Evolutionary conservation across 1,140 invertebrate genomes (phyloP).

Genomic region (Amphibalanus amphitrite): DNA sequence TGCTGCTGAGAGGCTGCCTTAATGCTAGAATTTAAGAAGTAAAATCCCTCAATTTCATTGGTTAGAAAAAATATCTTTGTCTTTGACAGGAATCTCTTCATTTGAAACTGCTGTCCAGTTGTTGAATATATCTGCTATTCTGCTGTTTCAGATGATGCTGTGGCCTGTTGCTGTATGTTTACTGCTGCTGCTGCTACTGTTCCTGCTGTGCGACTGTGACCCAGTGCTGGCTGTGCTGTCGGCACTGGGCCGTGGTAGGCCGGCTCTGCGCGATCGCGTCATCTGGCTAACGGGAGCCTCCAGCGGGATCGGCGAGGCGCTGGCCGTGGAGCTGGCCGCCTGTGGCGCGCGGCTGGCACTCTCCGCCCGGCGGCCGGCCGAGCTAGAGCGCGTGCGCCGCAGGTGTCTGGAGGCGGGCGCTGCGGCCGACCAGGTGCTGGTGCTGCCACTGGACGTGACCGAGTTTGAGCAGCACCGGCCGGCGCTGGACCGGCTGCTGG

Average conservation of each 20-base stretch:
- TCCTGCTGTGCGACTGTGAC: slow-evolving; percentile 1
- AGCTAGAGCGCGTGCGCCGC: slow-evolving; percentile 54
- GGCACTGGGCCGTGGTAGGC: neutral
- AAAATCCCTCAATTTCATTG: too few relatives aligned
- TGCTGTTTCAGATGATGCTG: neutral
- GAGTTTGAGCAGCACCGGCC: slow-evolving; percentile 40
- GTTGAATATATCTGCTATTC: too few relatives aligned
- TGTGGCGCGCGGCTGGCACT: slow-evolving; percentile 51
- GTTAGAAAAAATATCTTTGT: too few relatives aligned
- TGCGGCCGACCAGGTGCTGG: slow-evolving; percentile 41
- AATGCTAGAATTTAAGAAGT: too few relatives aligned
- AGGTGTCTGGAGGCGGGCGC: slow-evolving; percentile 42
- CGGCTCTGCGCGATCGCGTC: slow-evolving; percentile 44
- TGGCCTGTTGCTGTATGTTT: neutral
- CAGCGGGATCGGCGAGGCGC: slow-evolving; percentile 65
- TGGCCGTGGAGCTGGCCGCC: slow-evolving; percentile 51
- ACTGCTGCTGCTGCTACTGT: neutral
- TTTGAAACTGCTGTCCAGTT: too few relatives aligned
- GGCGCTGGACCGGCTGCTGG: slow-evolving; percentile 41
- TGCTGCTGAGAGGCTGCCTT: too few relatives aligned
- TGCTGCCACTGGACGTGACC: slow-evolving; percentile 52
- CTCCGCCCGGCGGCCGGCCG: slow-evolving; percentile 49
- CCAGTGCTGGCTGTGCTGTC: neutral
- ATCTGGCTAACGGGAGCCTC: slow-evolving; percentile 80
- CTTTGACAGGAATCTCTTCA: too few relatives aligned